A percentile compares a stretch with the other conserved stretches of the same genome.
phyloP scores from a whole-genome alignment of 2,888 invertebrate species.

The Tipula lateralis region DNA sequence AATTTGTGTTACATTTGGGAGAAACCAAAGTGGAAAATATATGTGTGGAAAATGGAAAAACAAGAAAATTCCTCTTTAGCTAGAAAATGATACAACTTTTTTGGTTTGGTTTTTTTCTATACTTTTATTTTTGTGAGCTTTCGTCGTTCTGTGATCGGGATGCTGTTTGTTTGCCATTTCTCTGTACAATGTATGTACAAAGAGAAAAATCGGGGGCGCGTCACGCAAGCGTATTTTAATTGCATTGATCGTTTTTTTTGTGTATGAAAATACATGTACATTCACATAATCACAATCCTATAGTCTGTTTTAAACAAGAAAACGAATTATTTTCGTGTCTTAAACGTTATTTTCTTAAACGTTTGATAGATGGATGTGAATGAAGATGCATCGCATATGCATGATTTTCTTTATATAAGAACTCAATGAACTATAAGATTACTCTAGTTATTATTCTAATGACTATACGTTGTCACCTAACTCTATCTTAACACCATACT shows the following conservation, averaged over 20 bases:
- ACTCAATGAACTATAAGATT: too few relatives aligned
- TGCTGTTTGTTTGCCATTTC: background rate
- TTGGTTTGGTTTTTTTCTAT: background rate
- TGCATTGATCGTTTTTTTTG: background rate
- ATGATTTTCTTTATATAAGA: too few relatives aligned
- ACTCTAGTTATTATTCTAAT: too few relatives aligned
- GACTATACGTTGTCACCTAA: background rate
- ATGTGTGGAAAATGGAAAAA: background rate
- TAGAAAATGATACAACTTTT: background rate
- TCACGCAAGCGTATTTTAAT: slow-evolving; percentile 31
- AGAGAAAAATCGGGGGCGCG: slow-evolving; percentile 32
- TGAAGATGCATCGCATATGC: too few relatives aligned
- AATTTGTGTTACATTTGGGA: background rate
- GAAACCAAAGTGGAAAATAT: background rate
- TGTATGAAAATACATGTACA: background rate
- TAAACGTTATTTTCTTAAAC: background rate
- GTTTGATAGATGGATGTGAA: background rate
- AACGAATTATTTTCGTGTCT: background rate
- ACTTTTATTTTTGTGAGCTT: background rate
- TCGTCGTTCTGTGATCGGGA: slow-evolving; percentile 27
- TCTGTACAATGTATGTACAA: background rate
- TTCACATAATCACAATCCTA: background rate
- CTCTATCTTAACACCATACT: background rate
- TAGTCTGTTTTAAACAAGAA: background rate
- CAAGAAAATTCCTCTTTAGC: background rate